Base-by-base conservation (phyloP, 2,113 vertebrate genomes). In the Trichechus manatus region DNA sequence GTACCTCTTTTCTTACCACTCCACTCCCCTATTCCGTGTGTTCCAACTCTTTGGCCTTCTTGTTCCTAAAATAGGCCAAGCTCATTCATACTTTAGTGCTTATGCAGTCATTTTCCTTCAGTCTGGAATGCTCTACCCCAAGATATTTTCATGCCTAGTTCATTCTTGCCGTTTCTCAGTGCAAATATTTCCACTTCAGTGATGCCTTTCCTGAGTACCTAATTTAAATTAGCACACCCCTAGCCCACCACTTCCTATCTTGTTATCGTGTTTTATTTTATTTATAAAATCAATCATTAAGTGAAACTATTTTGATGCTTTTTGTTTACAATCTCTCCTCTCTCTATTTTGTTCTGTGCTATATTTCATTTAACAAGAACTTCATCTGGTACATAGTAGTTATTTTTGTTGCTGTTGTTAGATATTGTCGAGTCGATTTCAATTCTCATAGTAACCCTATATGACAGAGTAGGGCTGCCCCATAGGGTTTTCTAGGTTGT, bases 131-230 rank as follows among this genome's bases (percentile, higher is more conserved):
- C 27, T 89, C 29, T 81, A 87, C 27, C 33, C 36, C 53, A 64
- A 93, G 8, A n/a, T 85, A 91, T 74, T 93, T 47, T 87, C 75
- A 56, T 75, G n/a, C 9, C 44, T 85, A 15, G 4, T 47, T 63
- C 11, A 2, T 4, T 91, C 2, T 23, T 78, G 31, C 13, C 36
- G 85, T 81, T 89, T 59, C 15, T 88, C 44, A 93, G 22, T 14
- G 94, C 78, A 91, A 83, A 68, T 56, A n/a, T 79, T 81, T 87
- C 61, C 64, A 75, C 61, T 31, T 75, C 78, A 95, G 31, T 33
- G 22, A 86, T 47, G 1, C 0, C 11, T 89, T 92, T 90, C 22
- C 23, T 87, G 36, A 82, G 22, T 19, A 85, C 42, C 47, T 82
- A 79, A 77, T 64, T 95, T 63, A 97, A 91, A 85, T 85, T 47